Evolutionary conservation across 2,797 vertebrate species (phyloP).

Genomic region (Serranus cabrilla): DNA sequence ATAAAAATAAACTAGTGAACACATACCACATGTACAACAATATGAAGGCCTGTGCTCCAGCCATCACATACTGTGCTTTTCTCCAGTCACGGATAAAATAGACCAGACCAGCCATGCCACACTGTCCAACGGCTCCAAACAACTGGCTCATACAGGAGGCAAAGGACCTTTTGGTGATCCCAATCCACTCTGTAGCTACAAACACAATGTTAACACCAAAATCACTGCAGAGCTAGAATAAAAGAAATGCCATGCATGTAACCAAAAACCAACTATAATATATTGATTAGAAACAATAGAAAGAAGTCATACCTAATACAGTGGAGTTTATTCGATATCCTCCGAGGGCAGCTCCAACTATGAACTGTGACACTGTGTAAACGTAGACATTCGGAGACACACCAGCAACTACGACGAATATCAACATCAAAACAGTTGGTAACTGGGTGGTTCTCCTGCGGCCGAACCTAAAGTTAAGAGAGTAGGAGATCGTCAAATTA

Average conservation of each 20-base stretch:
- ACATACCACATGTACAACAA: constrained; percentile 82
- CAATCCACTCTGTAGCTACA: constrained; percentile 88
- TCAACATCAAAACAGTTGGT: constrained; percentile 72
- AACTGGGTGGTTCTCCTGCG: constrained; percentile 80
- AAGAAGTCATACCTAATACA: constrained; percentile 77
- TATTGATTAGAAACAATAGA: not conserved
- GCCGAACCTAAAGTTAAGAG: constrained; percentile 80
- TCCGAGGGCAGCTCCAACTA: constrained; percentile 71
- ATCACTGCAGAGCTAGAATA: not conserved
- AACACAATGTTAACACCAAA: constrained; percentile 9
- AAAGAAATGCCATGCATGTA: not conserved
- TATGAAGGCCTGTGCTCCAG: constrained; percentile 64
- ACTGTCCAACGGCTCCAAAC: constrained; percentile 75
- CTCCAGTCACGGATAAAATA: constrained; percentile 87
- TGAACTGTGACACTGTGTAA: constrained; percentile 83
- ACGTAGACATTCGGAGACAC: constrained; percentile 82
- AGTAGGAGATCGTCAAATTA: not conserved
- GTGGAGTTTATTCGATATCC: constrained; percentile 78
- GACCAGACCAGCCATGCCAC: constrained; percentile 80
- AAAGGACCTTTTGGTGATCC: constrained; percentile 75
- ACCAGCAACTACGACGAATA: constrained; percentile 70
- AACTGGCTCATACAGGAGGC: constrained; percentile 79
- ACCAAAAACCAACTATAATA: not conserved
- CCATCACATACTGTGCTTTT: constrained; percentile 76
- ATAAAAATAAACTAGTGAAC: not conserved